phyloP scores from a whole-genome alignment of 1,140 invertebrate genomes.

The Oscheius sp. region DNA sequence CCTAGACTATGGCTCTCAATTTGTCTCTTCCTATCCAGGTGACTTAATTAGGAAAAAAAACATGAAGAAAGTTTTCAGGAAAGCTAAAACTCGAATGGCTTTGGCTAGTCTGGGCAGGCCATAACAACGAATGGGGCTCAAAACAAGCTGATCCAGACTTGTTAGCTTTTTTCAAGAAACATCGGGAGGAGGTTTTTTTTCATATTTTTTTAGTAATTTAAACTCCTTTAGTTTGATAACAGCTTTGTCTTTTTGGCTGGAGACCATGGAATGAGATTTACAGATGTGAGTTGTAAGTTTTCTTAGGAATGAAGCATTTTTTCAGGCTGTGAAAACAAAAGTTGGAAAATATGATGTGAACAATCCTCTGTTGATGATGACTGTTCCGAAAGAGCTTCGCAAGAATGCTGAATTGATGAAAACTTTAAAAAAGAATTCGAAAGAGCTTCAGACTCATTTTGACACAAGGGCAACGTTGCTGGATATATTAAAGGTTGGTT shows the following conservation, averaged over 20 bases:
- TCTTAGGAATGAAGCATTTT: too few species aligned
- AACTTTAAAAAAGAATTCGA: slow-evolving; percentile 23
- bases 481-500: slow-evolving; percentile 21
- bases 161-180: slow-evolving; percentile 5
- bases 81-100: slow-evolving; percentile 14
- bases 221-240: slow-evolving; percentile 38
- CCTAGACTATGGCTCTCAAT: neutral
- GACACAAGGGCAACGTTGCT: slow-evolving; percentile 34
- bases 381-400: slow-evolving; percentile 30
- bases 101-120: slow-evolving; percentile 12
- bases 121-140: slow-evolving; percentile 3
- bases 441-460: slow-evolving; percentile 39
- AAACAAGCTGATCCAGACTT: slow-evolving; percentile 16
- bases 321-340: slow-evolving; percentile 15
- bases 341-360: slow-evolving; percentile 29
- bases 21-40: slow-evolving; percentile 9
- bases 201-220: too few species aligned
- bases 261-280: slow-evolving; percentile 39
- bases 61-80: too few species aligned
- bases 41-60: too few species aligned
- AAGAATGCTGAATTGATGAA: neutral
- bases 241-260: slow-evolving; percentile 33
- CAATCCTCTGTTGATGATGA: slow-evolving; percentile 32
- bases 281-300: too few species aligned
- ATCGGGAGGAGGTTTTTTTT: neutral